phyloP scores from a whole-genome alignment of 2,797 vertebrate genomes.

The Amphiprion clarkii region DNA sequence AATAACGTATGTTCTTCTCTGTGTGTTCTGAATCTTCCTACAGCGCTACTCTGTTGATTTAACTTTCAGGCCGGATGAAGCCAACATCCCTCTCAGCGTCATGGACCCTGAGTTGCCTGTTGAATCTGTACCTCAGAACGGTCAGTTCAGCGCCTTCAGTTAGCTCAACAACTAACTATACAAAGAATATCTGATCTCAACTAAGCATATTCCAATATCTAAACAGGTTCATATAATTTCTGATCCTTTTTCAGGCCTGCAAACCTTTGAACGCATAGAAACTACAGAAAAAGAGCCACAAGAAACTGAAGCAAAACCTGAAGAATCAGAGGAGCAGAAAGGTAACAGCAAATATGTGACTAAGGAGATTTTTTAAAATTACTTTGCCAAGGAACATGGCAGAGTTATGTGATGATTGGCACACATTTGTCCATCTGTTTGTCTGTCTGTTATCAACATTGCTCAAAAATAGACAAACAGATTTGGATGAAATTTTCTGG shows the following conservation, averaged over 20 bases:
- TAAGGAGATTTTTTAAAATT: accelerated
- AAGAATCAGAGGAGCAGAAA: conserved; percentile 61
- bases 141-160: conserved; percentile 48
- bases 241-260: conserved; percentile 65
- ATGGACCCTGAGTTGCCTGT: conserved; percentile 50
- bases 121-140: conserved; percentile 65
- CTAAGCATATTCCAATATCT: no score
- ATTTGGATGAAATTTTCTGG: no score
- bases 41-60: conserved; percentile 77
- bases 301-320: conserved; percentile 25
- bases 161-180: neutral
- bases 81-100: conserved; percentile 76
- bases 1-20: neutral
- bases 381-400: no score
- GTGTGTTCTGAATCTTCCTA: conserved; percentile 13
- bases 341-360: conserved; percentile 45
- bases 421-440: no score
- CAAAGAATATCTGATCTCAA: no score
- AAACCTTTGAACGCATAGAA: conserved; percentile 65
- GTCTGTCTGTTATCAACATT: no score
- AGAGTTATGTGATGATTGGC: no score
- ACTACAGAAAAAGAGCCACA: conserved; percentile 16
- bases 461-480: no score
- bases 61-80: conserved; percentile 68
- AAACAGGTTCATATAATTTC: neutral